Evolutionary conservation across 2,797 vertebrate species (phyloP), one percentile per base, ranked within the genome.

Genomic region (Muscicapa comitata): DNA sequence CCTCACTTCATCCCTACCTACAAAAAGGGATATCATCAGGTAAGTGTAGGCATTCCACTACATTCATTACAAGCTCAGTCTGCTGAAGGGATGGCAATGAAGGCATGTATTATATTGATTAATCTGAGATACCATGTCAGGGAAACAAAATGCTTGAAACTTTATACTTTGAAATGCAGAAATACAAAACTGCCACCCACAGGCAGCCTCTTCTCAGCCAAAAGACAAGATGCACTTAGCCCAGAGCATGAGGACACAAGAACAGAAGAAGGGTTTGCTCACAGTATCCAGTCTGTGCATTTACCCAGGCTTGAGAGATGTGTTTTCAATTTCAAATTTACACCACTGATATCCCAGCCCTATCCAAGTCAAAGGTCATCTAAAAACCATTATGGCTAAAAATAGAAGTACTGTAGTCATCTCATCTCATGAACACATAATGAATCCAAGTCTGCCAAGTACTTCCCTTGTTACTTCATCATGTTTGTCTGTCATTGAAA

Each of bases 181-280:
- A 93, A 94, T 65, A 80, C 38, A 82, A 78, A 96, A 57, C 92
- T 85, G 61, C 38, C 50, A 68, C 61, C 40, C 90, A 85, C 17
- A 3, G n/a, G 65, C 57, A 91, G 57, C 43, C 38, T 54, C 29
- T 82, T 86, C 40, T 73, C 63, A 73, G 83, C 67, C 83, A 90
- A 71, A 29, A 70, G 48, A 47, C 37, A 76, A 78, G 62, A 63
- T 54, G 31, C 57, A 37, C n/a, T 92, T 43, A 65, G 55, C 18
- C 62, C 54, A 50, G 58, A 65, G 7, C 28, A 72, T 1, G 3
- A 86, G 67, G 24, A 73, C 26, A 79, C 16, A 53, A 63, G 77
- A 94, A 88, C 24, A 77, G 55, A n/a, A 80, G 43, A 61, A 37
- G 37, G 5, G 3, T 79, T 61, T 67, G 53, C 12, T 94, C 35